Conservation (phyloP, 1,140 invertebrate genomes). For the Carposina sasakii region DNA sequence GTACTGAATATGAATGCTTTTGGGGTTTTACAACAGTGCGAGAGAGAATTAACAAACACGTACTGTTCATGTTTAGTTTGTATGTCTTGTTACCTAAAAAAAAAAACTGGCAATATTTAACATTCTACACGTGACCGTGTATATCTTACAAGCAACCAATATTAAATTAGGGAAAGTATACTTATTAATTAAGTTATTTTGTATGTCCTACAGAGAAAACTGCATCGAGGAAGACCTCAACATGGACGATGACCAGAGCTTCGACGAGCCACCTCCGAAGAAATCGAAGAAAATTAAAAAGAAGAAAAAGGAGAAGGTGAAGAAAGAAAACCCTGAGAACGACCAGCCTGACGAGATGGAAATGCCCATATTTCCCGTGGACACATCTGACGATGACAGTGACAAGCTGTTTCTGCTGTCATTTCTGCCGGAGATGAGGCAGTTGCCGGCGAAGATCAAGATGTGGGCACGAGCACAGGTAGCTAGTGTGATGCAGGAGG, state of each 20-base stretch:
- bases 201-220: no score
- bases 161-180: no score
- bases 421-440: conserved; percentile 55
- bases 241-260: not conserved
- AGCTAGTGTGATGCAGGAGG: conserved; percentile 59
- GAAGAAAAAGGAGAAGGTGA: not conserved
- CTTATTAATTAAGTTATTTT: no score
- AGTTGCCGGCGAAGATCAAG: conserved; percentile 52
- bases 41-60: no score
- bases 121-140: no score
- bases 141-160: no score
- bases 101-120: no score
- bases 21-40: no score
- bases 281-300: not conserved
- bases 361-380: conserved; percentile 38
- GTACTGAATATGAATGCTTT: no score
- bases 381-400: conserved; percentile 38
- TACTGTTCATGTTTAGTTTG: no score
- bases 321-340: not conserved
- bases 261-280: not conserved
- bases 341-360: conserved; percentile 33
- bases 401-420: conserved; percentile 56
- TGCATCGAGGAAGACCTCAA: no score
- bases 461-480: conserved; percentile 63
- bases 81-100: no score